Percentiles rank a stretch among this genome's conserved stretches.
Evolutionary conservation across 2,888 invertebrate genomes (phyloP).

Genomic region (Ommatoiulus sabulosus): DNA sequence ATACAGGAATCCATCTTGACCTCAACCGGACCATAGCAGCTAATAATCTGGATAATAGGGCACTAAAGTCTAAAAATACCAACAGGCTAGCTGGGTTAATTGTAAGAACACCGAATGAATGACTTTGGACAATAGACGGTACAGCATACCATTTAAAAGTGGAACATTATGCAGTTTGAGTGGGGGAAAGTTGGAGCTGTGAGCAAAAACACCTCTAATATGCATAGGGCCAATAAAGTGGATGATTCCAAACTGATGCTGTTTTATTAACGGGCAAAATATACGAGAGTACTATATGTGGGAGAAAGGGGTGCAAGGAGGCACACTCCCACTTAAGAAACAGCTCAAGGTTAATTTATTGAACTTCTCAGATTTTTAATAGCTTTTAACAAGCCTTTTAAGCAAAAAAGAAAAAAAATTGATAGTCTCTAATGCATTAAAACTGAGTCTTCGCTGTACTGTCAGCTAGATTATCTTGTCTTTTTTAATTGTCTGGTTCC

Average conservation of each 20-base stretch:
- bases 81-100: neutral
- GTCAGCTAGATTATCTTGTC: constrained; percentile 15
- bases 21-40: constrained; percentile 16
- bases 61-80: constrained; percentile 27
- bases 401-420: neutral
- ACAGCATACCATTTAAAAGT: neutral
- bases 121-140: neutral
- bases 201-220: neutral
- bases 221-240: neutral
- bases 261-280: neutral
- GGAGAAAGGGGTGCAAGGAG: neutral
- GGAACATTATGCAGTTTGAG: neutral
- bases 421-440: neutral
- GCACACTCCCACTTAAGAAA: neutral
- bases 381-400: constrained; percentile 3
- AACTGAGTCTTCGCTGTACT: neutral
- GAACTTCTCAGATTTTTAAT: neutral
- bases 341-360: constrained; percentile 5
- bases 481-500: constrained; percentile 4
- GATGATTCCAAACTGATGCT: neutral
- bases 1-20: constrained; percentile 24
- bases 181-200: neutral
- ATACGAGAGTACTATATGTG: neutral
- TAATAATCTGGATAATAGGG: constrained; percentile 36
- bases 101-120: neutral